Evolutionary conservation across 2,113 vertebrate species (phyloP), one percentile per base, ranked within the genome.

Genomic region (Microcebus griseorufus): DNA sequence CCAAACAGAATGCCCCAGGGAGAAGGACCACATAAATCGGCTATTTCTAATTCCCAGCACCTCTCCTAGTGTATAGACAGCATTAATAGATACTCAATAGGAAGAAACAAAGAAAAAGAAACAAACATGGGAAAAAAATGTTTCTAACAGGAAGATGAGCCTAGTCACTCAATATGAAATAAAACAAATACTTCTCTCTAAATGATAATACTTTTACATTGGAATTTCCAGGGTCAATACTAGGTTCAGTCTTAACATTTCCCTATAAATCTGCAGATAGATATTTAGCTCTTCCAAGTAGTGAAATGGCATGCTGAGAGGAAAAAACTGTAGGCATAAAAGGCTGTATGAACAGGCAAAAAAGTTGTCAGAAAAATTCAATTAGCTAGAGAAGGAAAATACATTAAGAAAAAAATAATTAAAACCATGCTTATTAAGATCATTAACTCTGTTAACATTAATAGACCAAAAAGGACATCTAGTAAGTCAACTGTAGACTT

Each of bases 371-470:
- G 85, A 79, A 96, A 96, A 86, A 58, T 27, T 78, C 78, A 93
- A 14, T 17, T 29, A 86, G 65, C 27, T 78, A 75, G 55, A 69
- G 39, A 94, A 95, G 93, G 32, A 86, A 9, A 94, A 88, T 9
- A 39, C 10, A 70, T 72, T 82, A 91, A n/a, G 72, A 10, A 29
- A 29, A 88, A 81, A 86, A 48, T 18, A 48, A 86, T 18, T 23
- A 88, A 96, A 97, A 90, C n/a, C 81, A 37, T 58, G 22, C 62
- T 90, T 93, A 67, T 65, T 81, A 95, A 94, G 37, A 92, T 86
- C 69, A 83, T 90, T 82, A 94, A 87, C 75, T 87, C 76, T 88
- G 27, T 53, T 95, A 92, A 90, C 20, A 91, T 65, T 82, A 93
- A 87, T 4, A 88, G 20, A 82, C 32, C 53, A 91, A 92, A 67